Conservation (phyloP, 2,797 vertebrate species). For the Hafferia zeledoni region DNA sequence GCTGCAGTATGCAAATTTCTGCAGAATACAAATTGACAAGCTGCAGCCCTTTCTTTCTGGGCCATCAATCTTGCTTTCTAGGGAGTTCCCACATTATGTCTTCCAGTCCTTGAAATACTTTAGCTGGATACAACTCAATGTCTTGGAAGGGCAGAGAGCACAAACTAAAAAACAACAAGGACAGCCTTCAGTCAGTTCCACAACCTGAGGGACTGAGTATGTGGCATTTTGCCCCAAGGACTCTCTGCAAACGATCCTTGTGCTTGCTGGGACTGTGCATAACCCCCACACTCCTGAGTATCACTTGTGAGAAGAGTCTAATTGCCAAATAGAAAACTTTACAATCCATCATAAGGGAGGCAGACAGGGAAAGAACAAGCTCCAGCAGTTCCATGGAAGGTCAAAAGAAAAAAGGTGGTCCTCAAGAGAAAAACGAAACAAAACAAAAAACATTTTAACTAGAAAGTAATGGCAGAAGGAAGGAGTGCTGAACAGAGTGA, state of each 20-base stretch:
- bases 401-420: neutral
- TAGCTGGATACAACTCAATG: neutral
- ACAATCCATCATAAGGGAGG: neutral
- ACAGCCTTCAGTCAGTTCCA: neutral
- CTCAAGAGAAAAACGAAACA: neutral
- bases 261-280: neutral
- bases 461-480: neutral
- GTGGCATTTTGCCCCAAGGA: neutral
- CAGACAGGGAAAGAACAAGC: neutral
- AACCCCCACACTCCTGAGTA: fast-evolving
- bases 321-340: neutral
- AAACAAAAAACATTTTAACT: neutral
- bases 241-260: fast-evolving
- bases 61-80: neutral
- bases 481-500: neutral
- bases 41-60: neutral
- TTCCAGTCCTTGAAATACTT: neutral
- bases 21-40: constrained; percentile 35
- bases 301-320: neutral
- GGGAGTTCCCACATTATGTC: neutral
- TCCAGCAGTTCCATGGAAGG: neutral
- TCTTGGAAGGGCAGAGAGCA: neutral
- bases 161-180: neutral
- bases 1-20: constrained; percentile 63
- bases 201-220: neutral